Evolutionary conservation across 2,113 vertebrate species (phyloP).

Genomic region (Craseonycteris thonglongyai): DNA sequence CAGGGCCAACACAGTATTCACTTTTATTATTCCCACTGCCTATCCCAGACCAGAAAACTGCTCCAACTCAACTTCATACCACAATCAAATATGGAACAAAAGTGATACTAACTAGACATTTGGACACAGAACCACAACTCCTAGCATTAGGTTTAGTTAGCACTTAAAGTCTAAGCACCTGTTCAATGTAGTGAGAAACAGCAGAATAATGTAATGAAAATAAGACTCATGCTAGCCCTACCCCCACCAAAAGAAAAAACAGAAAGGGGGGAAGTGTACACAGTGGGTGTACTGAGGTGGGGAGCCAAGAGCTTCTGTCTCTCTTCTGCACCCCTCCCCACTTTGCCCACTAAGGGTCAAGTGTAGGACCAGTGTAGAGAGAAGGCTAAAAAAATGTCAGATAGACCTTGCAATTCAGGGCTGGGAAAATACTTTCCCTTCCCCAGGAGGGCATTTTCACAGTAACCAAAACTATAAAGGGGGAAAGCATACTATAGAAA

Average conservation of each 20-base stretch:
- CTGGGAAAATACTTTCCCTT: slow-evolving; percentile 26
- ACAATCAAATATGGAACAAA: neutral
- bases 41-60: neutral
- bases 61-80: neutral
- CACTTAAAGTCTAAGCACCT: neutral
- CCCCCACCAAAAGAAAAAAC: no score
- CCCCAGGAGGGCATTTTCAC: slow-evolving; percentile 47
- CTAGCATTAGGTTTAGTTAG: neutral
- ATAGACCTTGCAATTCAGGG: neutral
- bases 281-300: neutral
- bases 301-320: neutral
- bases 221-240: neutral
- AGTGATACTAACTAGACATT: neutral
- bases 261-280: neutral
- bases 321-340: neutral
- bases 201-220: neutral
- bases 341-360: neutral
- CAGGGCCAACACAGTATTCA: neutral
- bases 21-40: neutral
- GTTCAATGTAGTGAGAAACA: neutral
- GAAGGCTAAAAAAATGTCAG: slow-evolving; percentile 15
- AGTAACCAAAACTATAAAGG: slow-evolving; percentile 8
- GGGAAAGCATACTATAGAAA: neutral
- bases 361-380: neutral
- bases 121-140: neutral